Base-by-base conservation (phyloP, 64 coral and sea anemone genomes). In the Stichodactyla helianthus region DNA sequence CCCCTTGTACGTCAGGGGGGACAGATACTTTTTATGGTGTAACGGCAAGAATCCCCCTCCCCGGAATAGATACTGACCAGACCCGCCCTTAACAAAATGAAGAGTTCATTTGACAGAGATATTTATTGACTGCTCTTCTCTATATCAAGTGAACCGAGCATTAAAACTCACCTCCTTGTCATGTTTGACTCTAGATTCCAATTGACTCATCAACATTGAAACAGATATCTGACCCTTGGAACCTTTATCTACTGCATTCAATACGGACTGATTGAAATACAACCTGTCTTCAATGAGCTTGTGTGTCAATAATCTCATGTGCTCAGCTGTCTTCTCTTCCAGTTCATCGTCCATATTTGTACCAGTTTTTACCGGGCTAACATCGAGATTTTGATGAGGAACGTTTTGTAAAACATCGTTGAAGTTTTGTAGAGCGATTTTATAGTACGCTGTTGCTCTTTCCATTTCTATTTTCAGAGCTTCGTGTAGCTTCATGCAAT, bases 391-490 rank as follows among this genome's bases (percentile, higher is more conserved):
- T 28, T 90, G 58, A 65, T 80, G 79, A 0, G 88, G 85, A 19
- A 90, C 55, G 6, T 54, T 97, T 20, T 88, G 92, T 61, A 88
- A 79, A 27, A 87, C 84, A 2, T 97, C 94, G 8, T 79, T 26
- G 10, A 93, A 78, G 71, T 90, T 93, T 78, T 90, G 88, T 64
- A 93, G 14, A 20, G 94, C 84, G 10, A 78, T 57, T 52, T 97
- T 93, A 52, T 97, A 97, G 35, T 93, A 85, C 25, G 80, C 63
- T 12, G 88, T 54, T 0, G 94, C 76, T 5, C 88, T 88, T 15
- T 97, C 91, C 20, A 97, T 84, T 82, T 97, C 94, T 27, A 79
- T 77, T 70, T 86, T 97, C 5, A 97, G 86, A 82, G 91, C 94
- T 79, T 93, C 94, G 67, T 93, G 91, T 56, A 97, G 71, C 20